A percentile compares a stretch with the other conserved stretches of the same genome.
Conservation (phyloP, 2,113 vertebrate species). For the chimpanzee (Pan troglodytes) region DNA sequence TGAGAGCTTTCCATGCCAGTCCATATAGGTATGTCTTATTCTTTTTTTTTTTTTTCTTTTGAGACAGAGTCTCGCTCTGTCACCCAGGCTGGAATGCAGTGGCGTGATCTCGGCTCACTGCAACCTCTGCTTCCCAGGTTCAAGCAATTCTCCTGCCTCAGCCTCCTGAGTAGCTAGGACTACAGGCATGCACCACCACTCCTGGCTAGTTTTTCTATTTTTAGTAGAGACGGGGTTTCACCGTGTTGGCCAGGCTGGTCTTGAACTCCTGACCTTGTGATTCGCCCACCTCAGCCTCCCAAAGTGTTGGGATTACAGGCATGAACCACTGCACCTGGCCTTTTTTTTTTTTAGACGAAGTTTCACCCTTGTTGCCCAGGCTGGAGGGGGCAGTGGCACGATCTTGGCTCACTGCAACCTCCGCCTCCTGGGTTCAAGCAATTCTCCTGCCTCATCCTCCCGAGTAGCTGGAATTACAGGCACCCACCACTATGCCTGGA, state of each 20-base stretch:
- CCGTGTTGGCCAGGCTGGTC: too few species aligned
- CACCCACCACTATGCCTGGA: fast-evolving
- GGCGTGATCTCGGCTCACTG: background rate
- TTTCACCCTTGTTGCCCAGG: background rate
- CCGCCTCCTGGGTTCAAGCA: background rate
- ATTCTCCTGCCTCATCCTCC: background rate
- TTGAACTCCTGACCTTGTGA: too few species aligned
- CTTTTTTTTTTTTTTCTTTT: background rate
- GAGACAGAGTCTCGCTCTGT: background rate
- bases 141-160: background rate
- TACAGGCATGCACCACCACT: background rate
- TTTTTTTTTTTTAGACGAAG: too few species aligned
- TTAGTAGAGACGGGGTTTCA: too few species aligned
- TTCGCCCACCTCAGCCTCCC: too few species aligned
- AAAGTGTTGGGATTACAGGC: too few species aligned
- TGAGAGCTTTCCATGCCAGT: background rate
- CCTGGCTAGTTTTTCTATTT: background rate
- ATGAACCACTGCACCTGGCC: too few species aligned
- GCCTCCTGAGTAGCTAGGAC: background rate
- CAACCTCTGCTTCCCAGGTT: background rate
- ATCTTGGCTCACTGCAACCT: background rate
- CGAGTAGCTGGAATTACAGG: background rate
- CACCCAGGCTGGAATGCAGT: background rate
- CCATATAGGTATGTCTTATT: background rate
- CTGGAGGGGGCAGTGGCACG: background rate